phyloP scores from a whole-genome alignment of 2,113 vertebrate species.

The Melanocharis versteri region DNA sequence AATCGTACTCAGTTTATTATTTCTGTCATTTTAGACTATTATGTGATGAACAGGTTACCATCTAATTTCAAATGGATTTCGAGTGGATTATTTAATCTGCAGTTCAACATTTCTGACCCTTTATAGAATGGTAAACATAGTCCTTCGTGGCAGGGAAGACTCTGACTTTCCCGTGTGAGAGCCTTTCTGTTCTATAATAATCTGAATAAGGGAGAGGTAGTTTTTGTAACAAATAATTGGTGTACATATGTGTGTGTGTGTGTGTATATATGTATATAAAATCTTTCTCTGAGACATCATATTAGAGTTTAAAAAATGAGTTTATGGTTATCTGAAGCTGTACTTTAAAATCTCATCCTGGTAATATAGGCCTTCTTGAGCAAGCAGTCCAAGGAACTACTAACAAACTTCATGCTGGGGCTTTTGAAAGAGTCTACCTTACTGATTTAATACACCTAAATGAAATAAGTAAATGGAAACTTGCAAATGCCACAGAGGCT shows the following conservation, averaged over 20 bases:
- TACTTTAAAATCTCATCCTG: background rate
- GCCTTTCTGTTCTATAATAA: background rate
- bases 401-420: background rate
- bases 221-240: background rate
- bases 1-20: background rate
- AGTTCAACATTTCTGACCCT: background rate
- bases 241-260: accelerated
- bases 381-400: background rate
- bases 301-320: background rate
- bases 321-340: background rate
- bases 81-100: background rate
- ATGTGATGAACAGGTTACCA: background rate
- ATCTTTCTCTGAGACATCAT: background rate
- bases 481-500: background rate
- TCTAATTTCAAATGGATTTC: background rate
- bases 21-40: background rate
- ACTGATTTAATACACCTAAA: background rate
- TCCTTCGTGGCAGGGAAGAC: background rate
- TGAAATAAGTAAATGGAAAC: background rate
- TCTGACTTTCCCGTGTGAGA: background rate
- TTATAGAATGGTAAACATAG: background rate
- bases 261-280: accelerated
- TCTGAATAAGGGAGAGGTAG: background rate
- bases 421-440: background rate
- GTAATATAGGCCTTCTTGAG: background rate